Conservation (phyloP, 1,140 invertebrate species). For the Rhynchophorus ferrugineus region DNA sequence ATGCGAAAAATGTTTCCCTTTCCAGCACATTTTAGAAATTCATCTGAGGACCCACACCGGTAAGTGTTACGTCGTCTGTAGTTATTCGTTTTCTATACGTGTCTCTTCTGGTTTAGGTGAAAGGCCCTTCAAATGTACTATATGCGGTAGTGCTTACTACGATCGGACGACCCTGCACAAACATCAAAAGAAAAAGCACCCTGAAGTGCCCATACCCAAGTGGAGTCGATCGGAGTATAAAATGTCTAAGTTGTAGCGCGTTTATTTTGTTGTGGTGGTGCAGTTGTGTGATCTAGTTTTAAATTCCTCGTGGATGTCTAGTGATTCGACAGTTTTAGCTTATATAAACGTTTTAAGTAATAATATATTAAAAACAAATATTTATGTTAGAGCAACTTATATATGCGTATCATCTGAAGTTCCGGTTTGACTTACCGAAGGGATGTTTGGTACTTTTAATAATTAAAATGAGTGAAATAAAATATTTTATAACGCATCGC, state of each 20-base stretch:
- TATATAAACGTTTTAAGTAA: too few relatives aligned
- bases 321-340: too few relatives aligned
- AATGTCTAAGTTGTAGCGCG: constrained; percentile 7
- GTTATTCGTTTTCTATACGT: not conserved
- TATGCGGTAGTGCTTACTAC: constrained; percentile 14
- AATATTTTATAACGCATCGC: too few relatives aligned
- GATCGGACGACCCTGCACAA: constrained; percentile 18
- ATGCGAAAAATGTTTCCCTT: constrained; percentile 16
- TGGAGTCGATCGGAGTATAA: constrained; percentile 6
- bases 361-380: too few relatives aligned
- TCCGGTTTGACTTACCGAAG: too few relatives aligned
- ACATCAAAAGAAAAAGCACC: constrained; percentile 21
- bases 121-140: constrained; percentile 15
- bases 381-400: too few relatives aligned
- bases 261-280: too few relatives aligned
- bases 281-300: too few relatives aligned
- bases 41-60: constrained; percentile 20
- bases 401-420: too few relatives aligned
- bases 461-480: too few relatives aligned
- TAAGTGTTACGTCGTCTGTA: not conserved
- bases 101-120: constrained; percentile 4
- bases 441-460: too few relatives aligned
- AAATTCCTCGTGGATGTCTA: too few relatives aligned
- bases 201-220: constrained; percentile 15
- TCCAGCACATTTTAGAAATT: constrained; percentile 15